Conservation (phyloP, 2,113 vertebrate species). For the Myocastor coypus region DNA sequence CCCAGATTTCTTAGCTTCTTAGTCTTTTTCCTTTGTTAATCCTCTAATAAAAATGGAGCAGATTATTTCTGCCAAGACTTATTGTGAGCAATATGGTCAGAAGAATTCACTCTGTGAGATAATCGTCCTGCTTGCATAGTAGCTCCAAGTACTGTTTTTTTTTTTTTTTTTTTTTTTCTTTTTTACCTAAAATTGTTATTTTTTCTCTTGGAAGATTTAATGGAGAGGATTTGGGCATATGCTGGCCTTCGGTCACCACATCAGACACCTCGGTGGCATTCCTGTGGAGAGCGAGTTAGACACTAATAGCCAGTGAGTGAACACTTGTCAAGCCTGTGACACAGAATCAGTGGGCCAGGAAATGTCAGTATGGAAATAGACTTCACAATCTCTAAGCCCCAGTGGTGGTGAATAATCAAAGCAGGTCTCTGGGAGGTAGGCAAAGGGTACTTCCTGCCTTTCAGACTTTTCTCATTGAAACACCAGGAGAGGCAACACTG, state of each 20-base stretch:
- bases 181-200: neutral
- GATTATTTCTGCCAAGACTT: neutral
- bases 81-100: neutral
- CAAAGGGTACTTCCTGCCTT: slow-evolving; percentile 21
- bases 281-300: slow-evolving; percentile 32
- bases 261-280: slow-evolving; percentile 1
- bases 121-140: neutral
- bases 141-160: neutral
- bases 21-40: neutral
- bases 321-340: slow-evolving; percentile 51
- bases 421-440: neutral
- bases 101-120: neutral
- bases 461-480: slow-evolving; percentile 47
- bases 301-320: neutral
- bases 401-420: slow-evolving; percentile 29
- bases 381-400: neutral
- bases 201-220: slow-evolving; percentile 26
- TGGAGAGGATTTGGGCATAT: neutral
- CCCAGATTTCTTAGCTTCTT: neutral
- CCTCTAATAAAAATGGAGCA: neutral
- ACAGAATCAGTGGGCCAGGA: slow-evolving; percentile 48
- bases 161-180: slow-evolving; percentile 53
- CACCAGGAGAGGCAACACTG: neutral
- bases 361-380: slow-evolving; percentile 57
- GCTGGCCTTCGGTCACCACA: neutral